Evolutionary conservation across 1,140 invertebrate genomes (phyloP), one percentile per base, ranked within the genome.

Genomic region (Drosophila triauraria): DNA sequence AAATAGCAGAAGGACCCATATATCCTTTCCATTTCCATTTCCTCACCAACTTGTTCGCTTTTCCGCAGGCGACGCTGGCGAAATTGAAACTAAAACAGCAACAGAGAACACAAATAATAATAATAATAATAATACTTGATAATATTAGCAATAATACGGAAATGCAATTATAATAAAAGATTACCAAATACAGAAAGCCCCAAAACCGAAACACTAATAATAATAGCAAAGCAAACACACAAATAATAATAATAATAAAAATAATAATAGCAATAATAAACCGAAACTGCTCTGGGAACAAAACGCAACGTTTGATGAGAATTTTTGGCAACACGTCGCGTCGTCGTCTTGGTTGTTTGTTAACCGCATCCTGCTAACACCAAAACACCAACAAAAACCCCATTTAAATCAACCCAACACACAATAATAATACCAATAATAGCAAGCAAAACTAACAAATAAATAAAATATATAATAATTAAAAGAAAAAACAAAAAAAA

Each of bases 241-340:
- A 20, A 42, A 15, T 15, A 58, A 57, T 20, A 57, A 35, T 47
- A 56, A 30, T 42, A 42, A 5, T 2, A 17, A 43, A 5, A 51
- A 63, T 17, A 47, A 30, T 17, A 43, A 3, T n/a, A 51, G 35
- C 25, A 59, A 56, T 35, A 38, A 46, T 23, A 47, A 69, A 48
- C 35, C 50, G 43, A 32, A 71, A 74, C 46, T 60, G 67, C 68
- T 74, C 70, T 74, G 70, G 70, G 70, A 74, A 72, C 61, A 79
- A 68, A 80, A 68, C 40, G 70, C 58, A 78, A 59, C 59, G 69
- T 74, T 63, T 42, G 61, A 48, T 56, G 48, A 60, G 60, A 76
- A 65, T 48, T 75, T 62, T 48, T 76, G 47, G 74, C 51, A 75
- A 64, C 78, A 63, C 79, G 79, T 63, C 79, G 79, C 75, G 71